These are phyloP conservation scores for Charadrius vociferus DNA, from an alignment of 2,113 vertebrate species.

Conservation along the genomic window DNA sequence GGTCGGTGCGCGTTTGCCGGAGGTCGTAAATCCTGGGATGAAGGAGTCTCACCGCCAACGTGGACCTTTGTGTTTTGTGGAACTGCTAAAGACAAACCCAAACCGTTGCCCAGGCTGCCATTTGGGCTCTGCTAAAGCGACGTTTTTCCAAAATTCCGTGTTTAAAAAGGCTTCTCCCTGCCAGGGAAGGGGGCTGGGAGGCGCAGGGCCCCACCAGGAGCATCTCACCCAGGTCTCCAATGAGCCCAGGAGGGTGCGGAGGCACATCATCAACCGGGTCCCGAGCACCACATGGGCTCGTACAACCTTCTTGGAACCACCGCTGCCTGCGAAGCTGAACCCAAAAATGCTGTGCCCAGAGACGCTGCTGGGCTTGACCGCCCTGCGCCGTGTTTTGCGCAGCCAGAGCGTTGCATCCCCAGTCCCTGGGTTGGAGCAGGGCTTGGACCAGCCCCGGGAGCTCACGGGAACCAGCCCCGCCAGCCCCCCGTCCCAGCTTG, in stretches of 20 bases:
- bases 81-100: neutral
- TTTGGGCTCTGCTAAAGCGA: neutral
- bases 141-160: rapidly evolving
- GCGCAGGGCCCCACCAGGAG: neutral
- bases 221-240: neutral
- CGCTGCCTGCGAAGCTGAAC: rapidly evolving
- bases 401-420: rapidly evolving
- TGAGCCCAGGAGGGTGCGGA: rapidly evolving
- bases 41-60: too few relatives aligned
- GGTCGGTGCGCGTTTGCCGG: rapidly evolving
- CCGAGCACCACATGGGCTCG: rapidly evolving
- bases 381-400: rapidly evolving
- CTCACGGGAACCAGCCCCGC: rapidly evolving
- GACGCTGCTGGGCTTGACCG: rapidly evolving
- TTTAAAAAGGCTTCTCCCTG: neutral
- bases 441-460: neutral
- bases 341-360: rapidly evolving
- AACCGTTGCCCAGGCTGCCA: rapidly evolving
- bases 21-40: too few relatives aligned
- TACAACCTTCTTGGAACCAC: rapidly evolving
- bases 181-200: neutral
- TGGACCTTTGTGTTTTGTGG: rapidly evolving
- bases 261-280: neutral
- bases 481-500: too few relatives aligned
- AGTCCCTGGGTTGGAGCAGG: rapidly evolving